Conservation (phyloP, 2,113 vertebrate species). For the Ancistrus triradiatus region DNA sequence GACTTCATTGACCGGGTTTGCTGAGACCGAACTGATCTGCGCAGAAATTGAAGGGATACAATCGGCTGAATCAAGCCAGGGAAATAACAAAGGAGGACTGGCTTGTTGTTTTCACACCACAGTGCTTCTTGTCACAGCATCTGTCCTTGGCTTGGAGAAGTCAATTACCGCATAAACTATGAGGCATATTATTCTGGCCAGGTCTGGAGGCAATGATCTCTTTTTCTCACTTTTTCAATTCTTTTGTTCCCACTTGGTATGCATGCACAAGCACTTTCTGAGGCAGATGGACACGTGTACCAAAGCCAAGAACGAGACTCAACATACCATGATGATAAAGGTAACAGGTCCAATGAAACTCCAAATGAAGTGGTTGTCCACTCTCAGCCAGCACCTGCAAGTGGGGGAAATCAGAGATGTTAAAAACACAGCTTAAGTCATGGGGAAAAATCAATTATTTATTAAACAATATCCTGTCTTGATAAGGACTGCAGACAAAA, state of each 20-base stretch:
- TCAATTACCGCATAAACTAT: slow-evolving; percentile 45
- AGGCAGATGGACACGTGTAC: neutral
- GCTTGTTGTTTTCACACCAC: slow-evolving; percentile 32
- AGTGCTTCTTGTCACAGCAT: slow-evolving; percentile 28
- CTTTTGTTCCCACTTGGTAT: slow-evolving; percentile 37
- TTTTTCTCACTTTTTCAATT: slow-evolving; percentile 31
- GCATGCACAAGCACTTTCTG: neutral
- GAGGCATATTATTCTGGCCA: slow-evolving; percentile 46
- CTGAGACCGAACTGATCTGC: slow-evolving; percentile 46
- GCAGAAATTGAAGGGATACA: slow-evolving; percentile 37
- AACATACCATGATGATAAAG: slow-evolving; percentile 96
- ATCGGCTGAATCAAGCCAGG: slow-evolving; percentile 42
- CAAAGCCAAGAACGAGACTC: neutral
- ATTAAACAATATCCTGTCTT: slow-evolving; percentile 10
- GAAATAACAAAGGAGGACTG: slow-evolving; percentile 30
- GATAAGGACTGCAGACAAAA: slow-evolving; percentile 1
- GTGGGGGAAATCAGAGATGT: no score
- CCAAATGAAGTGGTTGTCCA: slow-evolving; percentile 99
- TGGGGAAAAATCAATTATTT: slow-evolving; percentile 10
- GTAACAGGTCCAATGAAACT: slow-evolving; percentile 98
- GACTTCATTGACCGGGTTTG: slow-evolving; percentile 40
- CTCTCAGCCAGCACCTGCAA: slow-evolving; percentile 94
- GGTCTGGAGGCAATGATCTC: slow-evolving; percentile 10
- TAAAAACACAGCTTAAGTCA: neutral
- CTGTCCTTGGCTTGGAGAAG: slow-evolving; percentile 31